Conservation (phyloP, 2,113 vertebrate genomes). For the Chroicocephalus ridibundus region DNA sequence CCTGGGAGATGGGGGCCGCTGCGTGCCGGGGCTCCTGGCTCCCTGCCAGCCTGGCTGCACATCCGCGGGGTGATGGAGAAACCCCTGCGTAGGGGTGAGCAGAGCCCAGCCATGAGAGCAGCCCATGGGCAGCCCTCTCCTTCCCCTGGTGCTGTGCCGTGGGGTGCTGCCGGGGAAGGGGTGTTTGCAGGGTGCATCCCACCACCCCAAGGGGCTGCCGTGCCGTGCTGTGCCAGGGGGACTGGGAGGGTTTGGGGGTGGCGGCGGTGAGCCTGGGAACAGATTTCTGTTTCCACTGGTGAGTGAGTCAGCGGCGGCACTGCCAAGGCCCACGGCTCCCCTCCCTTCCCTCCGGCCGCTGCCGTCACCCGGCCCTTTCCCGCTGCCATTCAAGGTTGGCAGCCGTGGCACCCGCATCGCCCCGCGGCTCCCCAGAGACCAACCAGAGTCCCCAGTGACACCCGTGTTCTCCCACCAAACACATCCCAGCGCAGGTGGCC, state of each 20-base stretch:
- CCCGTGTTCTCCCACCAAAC: accelerated
- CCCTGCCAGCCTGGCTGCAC: background rate
- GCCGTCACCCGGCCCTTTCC: background rate
- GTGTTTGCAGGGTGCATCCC: background rate
- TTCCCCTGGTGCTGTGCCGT: accelerated
- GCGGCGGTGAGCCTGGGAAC: background rate
- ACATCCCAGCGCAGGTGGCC: accelerated
- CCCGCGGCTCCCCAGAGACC: background rate
- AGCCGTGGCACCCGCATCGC: background rate
- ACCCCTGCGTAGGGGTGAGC: accelerated
- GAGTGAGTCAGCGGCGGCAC: background rate
- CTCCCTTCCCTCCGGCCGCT: slow-evolving; percentile 23
- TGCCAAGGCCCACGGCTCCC: background rate
- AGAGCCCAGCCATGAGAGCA: accelerated
- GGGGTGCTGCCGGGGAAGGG: background rate
- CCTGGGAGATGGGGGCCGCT: background rate
- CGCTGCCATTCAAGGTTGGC: background rate
- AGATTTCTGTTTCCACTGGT: slow-evolving; percentile 4
- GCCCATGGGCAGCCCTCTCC: background rate
- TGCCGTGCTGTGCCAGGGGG: background rate
- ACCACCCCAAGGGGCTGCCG: accelerated
- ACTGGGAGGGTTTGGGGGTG: background rate
- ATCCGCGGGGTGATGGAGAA: accelerated
- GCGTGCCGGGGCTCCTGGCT: background rate
- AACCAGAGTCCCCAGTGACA: accelerated